A percentile compares a stretch with the other conserved stretches of the same genome.
Evolutionary conservation across 2,888 invertebrate genomes (phyloP).

Genomic region (Tetrapedia diversipes): DNA sequence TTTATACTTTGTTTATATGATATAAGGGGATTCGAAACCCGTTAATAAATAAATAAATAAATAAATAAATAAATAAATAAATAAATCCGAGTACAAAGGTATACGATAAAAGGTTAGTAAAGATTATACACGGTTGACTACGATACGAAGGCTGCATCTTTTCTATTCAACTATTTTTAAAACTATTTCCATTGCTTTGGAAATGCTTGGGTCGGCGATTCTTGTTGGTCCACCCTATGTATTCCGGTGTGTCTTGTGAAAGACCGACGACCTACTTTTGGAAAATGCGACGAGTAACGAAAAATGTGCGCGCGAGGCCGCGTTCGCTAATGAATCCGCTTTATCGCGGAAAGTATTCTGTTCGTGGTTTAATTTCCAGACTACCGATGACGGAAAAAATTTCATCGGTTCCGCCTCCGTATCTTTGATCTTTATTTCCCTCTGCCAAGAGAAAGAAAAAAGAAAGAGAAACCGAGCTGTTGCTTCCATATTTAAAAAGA

Average conservation of each 20-base stretch:
- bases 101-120: too few species aligned
- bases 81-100: too few species aligned
- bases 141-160: too few species aligned
- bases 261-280: slow-evolving; percentile 35
- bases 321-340: slow-evolving; percentile 42
- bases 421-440: neutral
- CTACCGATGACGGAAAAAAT: slow-evolving; percentile 22
- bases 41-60: too few species aligned
- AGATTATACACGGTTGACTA: too few species aligned
- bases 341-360: slow-evolving; percentile 36
- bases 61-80: too few species aligned
- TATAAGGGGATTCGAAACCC: too few species aligned
- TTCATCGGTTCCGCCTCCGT: slow-evolving; percentile 12
- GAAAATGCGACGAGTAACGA: slow-evolving; percentile 11
- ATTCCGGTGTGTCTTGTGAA: slow-evolving; percentile 12
- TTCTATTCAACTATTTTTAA: too few species aligned
- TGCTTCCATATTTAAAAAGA: slow-evolving; percentile 18
- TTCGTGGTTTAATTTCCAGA: slow-evolving; percentile 22
- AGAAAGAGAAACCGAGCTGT: neutral
- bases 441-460: neutral
- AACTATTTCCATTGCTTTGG: too few species aligned
- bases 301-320: slow-evolving; percentile 17
- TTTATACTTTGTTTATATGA: too few species aligned
- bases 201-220: too few species aligned
- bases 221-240: too few species aligned